These are phyloP conservation scores for Achatina immaculata DNA, from an alignment of 1,140 invertebrate species.

Conservation along the genomic window DNA sequence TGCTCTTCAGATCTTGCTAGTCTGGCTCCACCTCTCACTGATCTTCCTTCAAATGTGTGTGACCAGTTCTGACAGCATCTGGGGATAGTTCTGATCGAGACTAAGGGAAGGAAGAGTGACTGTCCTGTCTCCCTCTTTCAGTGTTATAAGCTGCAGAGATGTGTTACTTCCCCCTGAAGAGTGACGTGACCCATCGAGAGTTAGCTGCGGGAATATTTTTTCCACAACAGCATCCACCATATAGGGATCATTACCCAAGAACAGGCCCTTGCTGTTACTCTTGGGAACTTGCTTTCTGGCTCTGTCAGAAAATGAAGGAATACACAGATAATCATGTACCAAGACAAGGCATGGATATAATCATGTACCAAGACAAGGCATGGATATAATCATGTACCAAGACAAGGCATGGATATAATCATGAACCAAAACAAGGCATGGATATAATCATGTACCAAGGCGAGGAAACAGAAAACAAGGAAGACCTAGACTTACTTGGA, in stretches of 20 bases:
- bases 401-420: no score
- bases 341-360: no score
- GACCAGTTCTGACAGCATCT: conserved; percentile 74
- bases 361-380: no score
- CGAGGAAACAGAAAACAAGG: no score
- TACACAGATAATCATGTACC: not conserved
- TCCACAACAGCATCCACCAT: conserved; percentile 71
- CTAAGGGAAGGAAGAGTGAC: conserved; percentile 72
- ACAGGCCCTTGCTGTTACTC: conserved; percentile 56
- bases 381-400: no score
- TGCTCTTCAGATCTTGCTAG: no score
- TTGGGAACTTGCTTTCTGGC: conserved; percentile 50
- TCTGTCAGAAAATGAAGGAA: conserved; percentile 35
- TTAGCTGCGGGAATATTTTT: conserved; percentile 71
- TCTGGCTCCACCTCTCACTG: no score
- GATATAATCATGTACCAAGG: no score
- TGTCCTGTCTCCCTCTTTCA: conserved; percentile 70
- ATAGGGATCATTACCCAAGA: conserved; percentile 73
- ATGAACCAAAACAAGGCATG: no score
- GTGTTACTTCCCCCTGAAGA: conserved; percentile 49
- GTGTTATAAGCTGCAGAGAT: conserved; percentile 68
- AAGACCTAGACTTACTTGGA: no score
- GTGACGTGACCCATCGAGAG: conserved; percentile 58
- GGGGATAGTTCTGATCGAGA: conserved; percentile 73
- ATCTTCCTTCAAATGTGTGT: conserved; percentile 69